Evolutionary conservation across 2,888 invertebrate species (phyloP), one percentile per base, ranked within the genome.

Genomic region (Danaus chrysippus): DNA sequence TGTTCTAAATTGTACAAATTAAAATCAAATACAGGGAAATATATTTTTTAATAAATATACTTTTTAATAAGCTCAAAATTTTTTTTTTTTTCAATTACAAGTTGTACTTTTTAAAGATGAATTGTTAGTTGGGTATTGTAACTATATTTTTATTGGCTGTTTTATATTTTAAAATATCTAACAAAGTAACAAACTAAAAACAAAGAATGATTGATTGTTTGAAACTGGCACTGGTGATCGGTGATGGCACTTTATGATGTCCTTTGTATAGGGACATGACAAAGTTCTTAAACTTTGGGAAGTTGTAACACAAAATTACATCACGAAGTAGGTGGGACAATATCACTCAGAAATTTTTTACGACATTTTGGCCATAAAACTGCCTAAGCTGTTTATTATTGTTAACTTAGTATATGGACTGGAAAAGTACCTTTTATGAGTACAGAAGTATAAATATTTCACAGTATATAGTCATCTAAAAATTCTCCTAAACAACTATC

Each of bases 141-240:
- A 34, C 6, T 34, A 34, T 34, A 2, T 34, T 34, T 34, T 34
- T 34, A 34, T 6, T 34, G 23, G 8, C 23, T 0, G 23, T 34
- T 34, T 34, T 5, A 3, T 34, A 34, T 34, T 34, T 34, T 34
- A 34, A 34, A 34, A 5, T 34, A 34, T 5, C 23, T 34, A 34
- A 34, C 23, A 34, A 34, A 34, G 23, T 34, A 34, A 34, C 2
- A 34, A 34, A 34, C 23, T 34, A 34, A 34, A 34, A 34, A 66
- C 62, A 66, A 60, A 58, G 59, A 57, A 64, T 64, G 66, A 66
- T 66, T 66, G 58, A 66, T 66, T 55, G 59, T 64, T 56, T 56
- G 56, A 46, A 44, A 34, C 46, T 46, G 57, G 54, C 44, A 49
- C 57, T 62, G 57, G 59, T 56, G 34, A 67, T 64, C 58, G 58